Evolutionary conservation across 2,888 invertebrate species (phyloP), one percentile per base, ranked within the genome.

Genomic region (Cryptocephalus moraei): DNA sequence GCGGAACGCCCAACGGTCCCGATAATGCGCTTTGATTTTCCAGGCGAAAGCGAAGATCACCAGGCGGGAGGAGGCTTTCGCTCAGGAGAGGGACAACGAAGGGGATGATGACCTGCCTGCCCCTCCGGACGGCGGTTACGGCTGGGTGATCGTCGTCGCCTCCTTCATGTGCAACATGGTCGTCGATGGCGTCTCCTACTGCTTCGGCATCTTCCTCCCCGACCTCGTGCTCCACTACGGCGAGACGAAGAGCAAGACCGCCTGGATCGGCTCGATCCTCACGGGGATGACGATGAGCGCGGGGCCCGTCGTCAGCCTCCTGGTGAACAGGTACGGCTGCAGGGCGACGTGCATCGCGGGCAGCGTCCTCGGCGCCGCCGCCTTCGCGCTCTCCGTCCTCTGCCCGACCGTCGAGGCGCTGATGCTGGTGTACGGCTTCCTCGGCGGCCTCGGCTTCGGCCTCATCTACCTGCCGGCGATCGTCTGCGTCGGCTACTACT

Each of bases 111-210:
- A 84, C 57, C 73, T 89, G 51, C 91, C 91, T 12, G 88, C 90
- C 47, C 90, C 91, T 45, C 91, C 91, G 39, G 91, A 91, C 69
- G 90, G 90, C 54, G 94, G 94, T 41, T 92, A 88, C 73, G 91
- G 90, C 49, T 91, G 91, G 91, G 84, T 95, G 63, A 88, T 97
- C 64, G 95, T 96, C 45, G 83, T 91, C 62, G 93, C 94, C 44
- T 93, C 93, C 39, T 95, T 99, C 73, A 84, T 96, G 82, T 93
- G 93, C 73, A 96, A 97, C 79, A 82, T 96, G 76, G 88, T 97
- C 59, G 94, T 99, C 47, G 97, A 99, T 70, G 97, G 93, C 59
- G 93, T 99, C 54, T 91, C 93, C 10, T 97, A 96, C 73, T 92
- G 95, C 8, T 99, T 97, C 70, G 96, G 97, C 45, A 87, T 96